These are phyloP conservation scores for Xyrichtys novacula DNA, from an alignment of 2,797 vertebrate species.

Conservation along the genomic window DNA sequence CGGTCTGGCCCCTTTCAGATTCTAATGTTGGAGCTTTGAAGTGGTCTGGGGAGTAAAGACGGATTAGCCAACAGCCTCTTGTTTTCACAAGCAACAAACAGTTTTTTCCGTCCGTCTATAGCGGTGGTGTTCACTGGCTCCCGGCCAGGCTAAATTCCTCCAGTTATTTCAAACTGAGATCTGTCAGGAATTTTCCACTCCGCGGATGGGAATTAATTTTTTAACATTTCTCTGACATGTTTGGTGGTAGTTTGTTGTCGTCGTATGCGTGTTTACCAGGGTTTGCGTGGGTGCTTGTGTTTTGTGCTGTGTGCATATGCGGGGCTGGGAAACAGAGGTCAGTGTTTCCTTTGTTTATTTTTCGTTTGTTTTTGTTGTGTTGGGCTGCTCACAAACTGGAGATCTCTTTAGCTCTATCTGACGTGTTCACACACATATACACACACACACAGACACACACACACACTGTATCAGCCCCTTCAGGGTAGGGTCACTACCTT, in stretches of 20 bases:
- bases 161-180: slow-evolving; percentile 86
- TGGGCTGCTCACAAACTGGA: slow-evolving; percentile 26
- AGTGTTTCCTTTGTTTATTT: slow-evolving; percentile 30
- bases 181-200: slow-evolving; percentile 87
- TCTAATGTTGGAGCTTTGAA: slow-evolving; percentile 83
- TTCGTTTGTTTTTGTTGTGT: slow-evolving; percentile 21
- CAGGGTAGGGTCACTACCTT: slow-evolving; percentile 65
- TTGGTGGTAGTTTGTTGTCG: slow-evolving; percentile 65
- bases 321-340: slow-evolving; percentile 41
- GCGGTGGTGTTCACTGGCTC: slow-evolving; percentile 76
- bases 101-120: slow-evolving; percentile 81
- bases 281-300: slow-evolving; percentile 25
- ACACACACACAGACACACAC: slow-evolving; percentile 14
- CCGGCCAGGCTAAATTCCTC: slow-evolving; percentile 83
- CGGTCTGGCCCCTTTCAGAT: slow-evolving; percentile 80
- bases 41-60: slow-evolving; percentile 80
- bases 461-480: slow-evolving; percentile 38
- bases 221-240: slow-evolving; percentile 72
- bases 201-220: slow-evolving; percentile 82
- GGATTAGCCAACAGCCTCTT: slow-evolving; percentile 80
- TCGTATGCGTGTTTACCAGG: slow-evolving; percentile 21
- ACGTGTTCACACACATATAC: slow-evolving; percentile 6
- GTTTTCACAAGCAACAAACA: slow-evolving; percentile 83
- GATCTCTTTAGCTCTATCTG: slow-evolving; percentile 31
- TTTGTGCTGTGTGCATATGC: slow-evolving; percentile 38